Evolutionary conservation across 2,113 vertebrate genomes (phyloP).

Genomic region (Cygnus atratus): DNA sequence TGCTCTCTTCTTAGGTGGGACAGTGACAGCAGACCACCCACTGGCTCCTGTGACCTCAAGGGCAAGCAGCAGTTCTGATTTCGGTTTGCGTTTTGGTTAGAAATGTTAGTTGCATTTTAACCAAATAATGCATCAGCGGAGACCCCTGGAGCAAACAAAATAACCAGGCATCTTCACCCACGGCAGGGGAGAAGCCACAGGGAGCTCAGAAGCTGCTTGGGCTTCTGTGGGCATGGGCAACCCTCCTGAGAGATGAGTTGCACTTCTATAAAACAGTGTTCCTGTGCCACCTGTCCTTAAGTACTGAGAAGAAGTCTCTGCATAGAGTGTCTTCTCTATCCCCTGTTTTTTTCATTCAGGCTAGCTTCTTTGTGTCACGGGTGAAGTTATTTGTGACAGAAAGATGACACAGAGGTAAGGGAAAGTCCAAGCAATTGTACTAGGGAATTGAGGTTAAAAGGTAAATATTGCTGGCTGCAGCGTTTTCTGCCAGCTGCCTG

Average conservation of each 20-base stretch:
- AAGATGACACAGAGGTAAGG: neutral
- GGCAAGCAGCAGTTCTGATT: neutral
- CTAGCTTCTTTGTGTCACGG: neutral
- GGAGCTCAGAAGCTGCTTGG: neutral
- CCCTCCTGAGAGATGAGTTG: accelerated
- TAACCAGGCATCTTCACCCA: neutral
- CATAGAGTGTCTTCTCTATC: neutral
- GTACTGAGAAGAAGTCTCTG: neutral
- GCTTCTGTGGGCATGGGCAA: neutral
- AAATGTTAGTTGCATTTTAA: neutral
- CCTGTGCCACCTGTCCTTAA: neutral
- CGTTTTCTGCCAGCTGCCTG: neutral
- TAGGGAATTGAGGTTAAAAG: neutral
- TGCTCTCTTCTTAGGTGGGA: neutral
- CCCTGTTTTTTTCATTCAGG: neutral
- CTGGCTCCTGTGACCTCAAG: neutral
- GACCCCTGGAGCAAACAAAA: neutral
- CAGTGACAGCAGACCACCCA: accelerated
- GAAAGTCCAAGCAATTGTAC: neutral
- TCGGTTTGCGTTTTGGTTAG: neutral
- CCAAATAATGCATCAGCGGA: neutral
- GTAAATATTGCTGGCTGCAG: neutral
- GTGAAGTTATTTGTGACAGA: neutral
- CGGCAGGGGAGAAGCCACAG: neutral
- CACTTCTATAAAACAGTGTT: neutral